Evolutionary conservation across 2,113 vertebrate genomes (phyloP).

Genomic region (Mormyrus iriodes): DNA sequence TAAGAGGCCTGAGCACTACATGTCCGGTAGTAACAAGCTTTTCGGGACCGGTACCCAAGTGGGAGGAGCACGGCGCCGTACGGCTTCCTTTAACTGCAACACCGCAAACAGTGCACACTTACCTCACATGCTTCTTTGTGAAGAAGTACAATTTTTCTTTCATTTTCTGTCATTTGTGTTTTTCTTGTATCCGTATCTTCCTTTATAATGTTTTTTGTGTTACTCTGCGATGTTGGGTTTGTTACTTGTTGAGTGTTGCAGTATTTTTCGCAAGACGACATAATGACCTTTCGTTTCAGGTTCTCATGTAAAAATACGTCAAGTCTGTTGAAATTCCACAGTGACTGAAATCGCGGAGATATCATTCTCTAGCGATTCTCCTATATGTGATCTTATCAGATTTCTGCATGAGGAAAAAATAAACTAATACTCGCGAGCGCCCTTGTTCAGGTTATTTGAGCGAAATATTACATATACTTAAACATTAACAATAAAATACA

Average conservation of each 20-base stretch:
- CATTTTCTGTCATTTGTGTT: constrained; percentile 38
- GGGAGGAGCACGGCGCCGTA: background rate
- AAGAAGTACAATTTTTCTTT: constrained; percentile 39
- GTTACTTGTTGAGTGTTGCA: constrained; percentile 2
- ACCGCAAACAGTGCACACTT: constrained; percentile 22
- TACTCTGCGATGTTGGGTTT: constrained; percentile 8
- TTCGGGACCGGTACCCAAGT: background rate
- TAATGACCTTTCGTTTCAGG: constrained; percentile 23
- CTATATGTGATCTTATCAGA: background rate
- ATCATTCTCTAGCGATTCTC: background rate
- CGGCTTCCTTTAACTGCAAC: constrained; percentile 20
- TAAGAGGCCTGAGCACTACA: background rate
- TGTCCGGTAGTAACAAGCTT: background rate
- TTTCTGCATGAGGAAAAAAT: background rate
- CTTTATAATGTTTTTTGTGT: background rate
- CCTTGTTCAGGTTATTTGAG: background rate
- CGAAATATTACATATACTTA: background rate
- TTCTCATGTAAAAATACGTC: background rate
- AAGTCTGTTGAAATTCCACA: background rate
- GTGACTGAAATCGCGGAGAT: background rate
- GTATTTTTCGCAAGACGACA: constrained; percentile 30
- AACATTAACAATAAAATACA: background rate
- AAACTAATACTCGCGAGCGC: background rate
- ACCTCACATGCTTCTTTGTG: constrained; percentile 61
- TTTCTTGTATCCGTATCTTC: background rate